These are phyloP conservation scores for Pocillopora verrucosa DNA, from an alignment of 64 coral and sea anemone species.

Conservation along the genomic window DNA sequence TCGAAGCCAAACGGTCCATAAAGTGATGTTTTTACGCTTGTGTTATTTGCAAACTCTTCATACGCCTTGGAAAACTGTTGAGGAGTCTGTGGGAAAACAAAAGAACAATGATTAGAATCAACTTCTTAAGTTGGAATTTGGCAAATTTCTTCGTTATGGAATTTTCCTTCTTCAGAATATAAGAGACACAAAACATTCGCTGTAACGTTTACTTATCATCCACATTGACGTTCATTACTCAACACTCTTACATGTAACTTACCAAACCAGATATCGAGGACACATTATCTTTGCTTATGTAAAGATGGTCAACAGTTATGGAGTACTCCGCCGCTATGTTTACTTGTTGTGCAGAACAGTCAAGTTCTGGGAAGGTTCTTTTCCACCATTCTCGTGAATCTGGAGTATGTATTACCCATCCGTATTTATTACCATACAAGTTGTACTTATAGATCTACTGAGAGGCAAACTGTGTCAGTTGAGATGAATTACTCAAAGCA, in stretches of 20 bases:
- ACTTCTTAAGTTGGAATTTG: too few species aligned
- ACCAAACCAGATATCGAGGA: slow-evolving; percentile 61
- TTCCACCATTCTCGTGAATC: slow-evolving; percentile 78
- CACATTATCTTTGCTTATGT: slow-evolving; percentile 38
- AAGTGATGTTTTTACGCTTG: background rate
- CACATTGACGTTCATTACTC: background rate
- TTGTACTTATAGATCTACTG: slow-evolving; percentile 64
- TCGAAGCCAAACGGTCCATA: slow-evolving; percentile 83
- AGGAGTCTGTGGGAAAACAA: slow-evolving; percentile 53
- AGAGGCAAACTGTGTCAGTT: background rate
- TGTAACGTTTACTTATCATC: too few species aligned
- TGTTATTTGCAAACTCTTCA: slow-evolving; percentile 4
- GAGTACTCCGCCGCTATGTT: slow-evolving; percentile 59
- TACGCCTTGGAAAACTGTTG: slow-evolving; percentile 36
- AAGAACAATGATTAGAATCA: background rate
- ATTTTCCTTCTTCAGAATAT: too few species aligned
- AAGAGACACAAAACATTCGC: too few species aligned
- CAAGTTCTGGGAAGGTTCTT: slow-evolving; percentile 18
- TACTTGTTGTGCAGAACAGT: slow-evolving; percentile 57
- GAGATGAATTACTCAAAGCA: background rate
- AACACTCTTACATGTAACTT: background rate
- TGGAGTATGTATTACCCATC: slow-evolving; percentile 84
- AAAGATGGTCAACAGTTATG: slow-evolving; percentile 58
- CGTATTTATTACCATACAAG: slow-evolving; percentile 65
- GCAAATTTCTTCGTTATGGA: too few species aligned